These are phyloP conservation scores for Petrocephalus microphthalmus DNA, from an alignment of 2,113 vertebrate genomes.

Conservation along the genomic window DNA sequence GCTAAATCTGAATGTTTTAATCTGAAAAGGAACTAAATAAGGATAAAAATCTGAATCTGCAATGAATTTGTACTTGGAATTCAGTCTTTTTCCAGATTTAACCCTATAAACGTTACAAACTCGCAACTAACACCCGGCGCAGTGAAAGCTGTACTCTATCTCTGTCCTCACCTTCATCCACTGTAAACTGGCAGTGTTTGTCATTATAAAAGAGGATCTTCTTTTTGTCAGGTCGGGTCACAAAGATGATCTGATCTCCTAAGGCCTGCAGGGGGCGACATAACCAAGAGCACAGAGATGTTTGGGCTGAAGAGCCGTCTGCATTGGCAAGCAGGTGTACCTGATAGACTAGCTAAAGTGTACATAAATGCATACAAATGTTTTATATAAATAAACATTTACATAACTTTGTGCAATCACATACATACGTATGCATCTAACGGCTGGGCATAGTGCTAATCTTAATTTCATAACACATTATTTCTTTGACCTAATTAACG, in stretches of 20 bases:
- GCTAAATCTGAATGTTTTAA: not conserved
- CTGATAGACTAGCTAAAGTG: not conserved
- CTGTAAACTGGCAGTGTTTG: conserved; percentile 89
- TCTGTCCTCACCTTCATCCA: conserved; percentile 82
- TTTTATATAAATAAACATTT: not conserved
- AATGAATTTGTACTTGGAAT: not conserved
- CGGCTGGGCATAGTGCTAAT: not conserved
- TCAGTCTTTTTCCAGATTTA: not conserved
- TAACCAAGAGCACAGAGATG: not conserved
- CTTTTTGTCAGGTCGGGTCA: conserved; percentile 96
- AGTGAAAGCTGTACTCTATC: not conserved
- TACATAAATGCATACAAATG: not conserved
- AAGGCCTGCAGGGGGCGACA: conserved; percentile 63
- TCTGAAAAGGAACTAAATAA: not conserved
- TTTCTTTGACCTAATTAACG: not conserved
- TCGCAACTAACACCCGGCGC: not conserved
- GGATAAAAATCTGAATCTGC: not conserved
- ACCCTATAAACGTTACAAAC: not conserved
- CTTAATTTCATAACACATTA: not conserved
- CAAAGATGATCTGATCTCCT: conserved; percentile 92
- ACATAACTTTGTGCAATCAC: not conserved
- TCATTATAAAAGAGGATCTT: conserved; percentile 98
- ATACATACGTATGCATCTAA: not conserved
- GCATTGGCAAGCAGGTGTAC: not conserved
- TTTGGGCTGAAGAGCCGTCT: not conserved